Evolutionary conservation across 2,888 invertebrate genomes (phyloP), one percentile per base, ranked within the genome.

Genomic region (Orgyia antiqua): DNA sequence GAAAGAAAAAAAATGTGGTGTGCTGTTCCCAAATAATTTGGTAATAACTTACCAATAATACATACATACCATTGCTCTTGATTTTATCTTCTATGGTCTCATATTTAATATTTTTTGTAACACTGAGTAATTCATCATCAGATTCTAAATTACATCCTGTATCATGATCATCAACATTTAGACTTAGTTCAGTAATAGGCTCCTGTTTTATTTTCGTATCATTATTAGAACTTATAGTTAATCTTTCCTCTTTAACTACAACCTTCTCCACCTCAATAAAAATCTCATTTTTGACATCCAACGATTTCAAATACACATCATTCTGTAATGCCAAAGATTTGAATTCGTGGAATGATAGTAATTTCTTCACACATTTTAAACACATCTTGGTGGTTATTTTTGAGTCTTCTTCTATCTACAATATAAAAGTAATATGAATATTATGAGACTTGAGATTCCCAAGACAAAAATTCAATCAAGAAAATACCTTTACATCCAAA

Each of bases 401-500:
- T 13, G 64, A 51, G 24, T 67, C 51, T 34, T 56, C 29, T 9
- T 43, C 36, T 10, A 79, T 46, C 80, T 80, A 34, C n/a, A n/a
- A n/a, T n/a, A n/a, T n/a, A n/a, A n/a, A n/a, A n/a, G n/a, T n/a
- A n/a, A n/a, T n/a, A n/a, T n/a, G n/a, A n/a, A n/a, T n/a, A n/a
- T n/a, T n/a, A n/a, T n/a, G n/a, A n/a, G n/a, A n/a, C n/a, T n/a
- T n/a, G n/a, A n/a, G n/a, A n/a, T n/a, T n/a, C n/a, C n/a, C n/a
- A n/a, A n/a, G n/a, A n/a, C n/a, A n/a, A n/a, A n/a, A n/a, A n/a
- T n/a, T n/a, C n/a, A n/a, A n/a, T n/a, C n/a, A n/a, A n/a, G n/a
- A n/a, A n/a, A n/a, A n/a, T 64, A 77, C 78, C 68, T 69, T 44
- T 41, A 76, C 69, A 45, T 68, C 62, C 38, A 82, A 54, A 45